phyloP scores from a whole-genome alignment of 2,888 invertebrate genomes.

The Cistogaster globosa region DNA sequence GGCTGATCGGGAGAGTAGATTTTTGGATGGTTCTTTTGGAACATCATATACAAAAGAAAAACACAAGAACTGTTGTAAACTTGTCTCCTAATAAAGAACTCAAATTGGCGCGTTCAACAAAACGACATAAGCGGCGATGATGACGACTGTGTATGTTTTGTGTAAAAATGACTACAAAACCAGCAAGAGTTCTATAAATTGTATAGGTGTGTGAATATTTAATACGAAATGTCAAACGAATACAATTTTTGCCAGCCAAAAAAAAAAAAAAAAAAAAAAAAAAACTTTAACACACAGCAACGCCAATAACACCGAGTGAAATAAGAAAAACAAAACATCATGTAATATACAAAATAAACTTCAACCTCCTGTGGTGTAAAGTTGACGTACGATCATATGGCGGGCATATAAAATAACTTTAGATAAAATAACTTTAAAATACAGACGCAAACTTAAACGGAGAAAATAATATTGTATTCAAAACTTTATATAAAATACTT shows the following conservation, averaged over 20 bases:
- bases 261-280: slow-evolving; percentile 12
- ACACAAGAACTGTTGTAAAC: slow-evolving; percentile 61
- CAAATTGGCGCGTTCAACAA: slow-evolving; percentile 71
- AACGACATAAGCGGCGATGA: slow-evolving; percentile 61
- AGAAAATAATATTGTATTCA: not conserved
- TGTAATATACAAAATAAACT: slow-evolving; percentile 72
- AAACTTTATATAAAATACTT: slow-evolving; percentile 47
- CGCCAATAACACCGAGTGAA: slow-evolving; percentile 25
- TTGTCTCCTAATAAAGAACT: slow-evolving; percentile 73
- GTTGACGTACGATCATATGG: slow-evolving; percentile 72
- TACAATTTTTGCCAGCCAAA: slow-evolving; percentile 53
- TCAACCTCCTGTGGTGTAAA: slow-evolving; percentile 72
- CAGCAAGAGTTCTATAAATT: slow-evolving; percentile 66
- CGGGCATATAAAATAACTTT: slow-evolving; percentile 70
- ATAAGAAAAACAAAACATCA: slow-evolving; percentile 73
- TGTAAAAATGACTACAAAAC: slow-evolving; percentile 64
- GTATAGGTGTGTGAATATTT: slow-evolving; percentile 66
- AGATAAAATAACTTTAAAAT: slow-evolving; percentile 56
- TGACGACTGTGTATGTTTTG: slow-evolving; percentile 57
- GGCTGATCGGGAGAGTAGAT: slow-evolving; percentile 14
- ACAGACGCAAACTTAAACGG: not conserved
- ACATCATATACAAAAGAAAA: not conserved
- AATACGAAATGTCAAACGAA: slow-evolving; percentile 58
- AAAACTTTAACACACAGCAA: slow-evolving; percentile 23
- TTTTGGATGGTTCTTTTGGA: slow-evolving; percentile 29